Conservation (phyloP, 2,113 vertebrate species). For the Pithys albifrons region DNA sequence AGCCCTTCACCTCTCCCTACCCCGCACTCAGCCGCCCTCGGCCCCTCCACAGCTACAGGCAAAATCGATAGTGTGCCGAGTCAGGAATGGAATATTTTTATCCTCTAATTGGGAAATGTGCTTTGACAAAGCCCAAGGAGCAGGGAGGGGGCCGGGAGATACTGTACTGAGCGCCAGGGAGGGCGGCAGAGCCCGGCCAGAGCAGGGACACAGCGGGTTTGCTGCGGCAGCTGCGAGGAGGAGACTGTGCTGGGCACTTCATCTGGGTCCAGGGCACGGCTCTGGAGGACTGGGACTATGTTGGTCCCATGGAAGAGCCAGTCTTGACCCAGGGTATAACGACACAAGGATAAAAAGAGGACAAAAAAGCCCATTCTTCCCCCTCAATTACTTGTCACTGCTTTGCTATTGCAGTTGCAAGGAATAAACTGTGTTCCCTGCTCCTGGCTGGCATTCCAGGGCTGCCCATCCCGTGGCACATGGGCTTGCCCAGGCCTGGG, state of each 20-base stretch:
- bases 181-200: not conserved
- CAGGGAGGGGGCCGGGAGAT: constrained; percentile 52
- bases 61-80: constrained; percentile 70
- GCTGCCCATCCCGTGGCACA: rapidly evolving
- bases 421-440: not conserved
- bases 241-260: rapidly evolving
- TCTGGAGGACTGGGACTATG: not conserved
- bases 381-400: rapidly evolving
- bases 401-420: not conserved
- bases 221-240: not conserved
- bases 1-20: constrained; percentile 66
- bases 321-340: not conserved
- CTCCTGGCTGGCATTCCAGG: not conserved
- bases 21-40: not conserved
- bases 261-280: not conserved
- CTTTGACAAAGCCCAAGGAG: constrained; percentile 68
- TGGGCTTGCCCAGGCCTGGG: not conserved
- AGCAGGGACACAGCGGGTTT: not conserved
- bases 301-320: rapidly evolving
- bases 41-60: constrained; percentile 68
- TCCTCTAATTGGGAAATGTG: constrained; percentile 74
- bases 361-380: not conserved
- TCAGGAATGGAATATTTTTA: constrained; percentile 73
- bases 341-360: not conserved
- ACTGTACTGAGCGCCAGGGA: not conserved